Base-by-base conservation (phyloP, 1,140 invertebrate species). In the Panagrolaimus sp. region DNA sequence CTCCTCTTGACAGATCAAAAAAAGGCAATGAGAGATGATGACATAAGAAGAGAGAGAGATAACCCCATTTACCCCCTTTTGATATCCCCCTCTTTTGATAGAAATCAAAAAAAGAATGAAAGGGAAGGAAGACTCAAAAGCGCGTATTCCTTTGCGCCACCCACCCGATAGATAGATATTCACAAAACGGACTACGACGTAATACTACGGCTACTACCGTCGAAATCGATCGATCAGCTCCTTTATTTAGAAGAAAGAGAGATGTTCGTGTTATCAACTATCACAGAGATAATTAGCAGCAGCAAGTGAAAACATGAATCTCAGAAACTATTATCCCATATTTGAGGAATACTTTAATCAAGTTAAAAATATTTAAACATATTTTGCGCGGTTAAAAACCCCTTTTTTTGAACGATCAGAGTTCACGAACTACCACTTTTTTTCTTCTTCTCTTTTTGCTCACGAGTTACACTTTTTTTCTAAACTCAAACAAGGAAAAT, bases 161-260 rank as follows among this genome's bases (percentile, higher is more conserved):
- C 48, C 48, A n/a, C 48, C 13, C 4, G 48, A 51, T 51, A n/a
- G 2, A 23, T 23, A 23, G 2, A 14, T 23, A 23, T n/a, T 23
- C 9, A n/a, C n/a, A n/a, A n/a, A n/a, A n/a, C n/a, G n/a, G 2
- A 14, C 5, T 4, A 23, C 14, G 14, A 23, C 31, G 31, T 38
- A n/a, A 23, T 48, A 48, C 20, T 9, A 38, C 9, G 3, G 9
- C 51, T 48, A 48, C 20, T 9, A 38, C 9, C 47, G 9, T 16
- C 20, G 27, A 9, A 11, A 13, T 8, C 20, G 9, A 57, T 23
- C 47, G 14, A n/a, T 48, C 47, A 27, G 14, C 51, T 20, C 51
- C 51, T 57, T 57, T 27, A 8, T 20, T 27, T 20, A 57, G 27
- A 57, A 57, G 7, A 57, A 16, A 57, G 51, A 57, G 51, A 57